Base-by-base conservation (phyloP, 2,888 invertebrate genomes). In the Dioctria rufipes region DNA sequence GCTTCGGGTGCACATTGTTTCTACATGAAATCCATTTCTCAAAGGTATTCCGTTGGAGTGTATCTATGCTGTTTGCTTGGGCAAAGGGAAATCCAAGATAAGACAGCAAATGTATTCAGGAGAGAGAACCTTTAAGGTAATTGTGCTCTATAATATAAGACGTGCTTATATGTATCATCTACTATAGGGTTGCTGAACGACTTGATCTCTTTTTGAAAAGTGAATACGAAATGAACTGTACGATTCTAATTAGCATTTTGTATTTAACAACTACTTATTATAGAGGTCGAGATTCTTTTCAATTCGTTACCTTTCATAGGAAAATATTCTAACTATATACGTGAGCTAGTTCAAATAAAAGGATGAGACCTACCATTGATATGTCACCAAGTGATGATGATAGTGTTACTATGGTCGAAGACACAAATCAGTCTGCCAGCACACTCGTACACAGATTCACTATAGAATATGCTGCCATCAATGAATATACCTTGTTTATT, bases 111-210 rank as follows among this genome's bases (percentile, higher is more conserved):
- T 73, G 51, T 66, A 58, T 75, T 42, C 73, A 81, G 60, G 54
- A 63, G 63, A 25, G 60, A 63, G 79, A 81, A 79, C 71, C 71
- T 79, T 43, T 60, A 69, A 79, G 78, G 69, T 79, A 81, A 78
- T 81, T 81, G 78, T 78, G 61, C 51, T 79, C 65, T 81, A 81
- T 78, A 81, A 69, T 81, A 81, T 78, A 81, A 69, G 81, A 81
- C 54, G 78, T 79, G 78, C 71, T 69, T n/a, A n/a, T n/a, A 25
- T 73, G 65, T 79, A 81, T n/a, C n/a, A n/a, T n/a, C n/a, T n/a
- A n/a, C n/a, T n/a, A n/a, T 81, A 46, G 43, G 46, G 63, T 46
- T 77, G 60, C 9, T 61, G 49, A n/a, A n/a, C 43, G 3, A 6
- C 5, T 13, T 25, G 63, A 78, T 78, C 78, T 65, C 39, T 25